Percentiles rank a stretch among this genome's conserved stretches.
These are phyloP conservation scores for Chionomys nivalis DNA, from an alignment of 2,113 vertebrate species.

Conservation along the genomic window DNA sequence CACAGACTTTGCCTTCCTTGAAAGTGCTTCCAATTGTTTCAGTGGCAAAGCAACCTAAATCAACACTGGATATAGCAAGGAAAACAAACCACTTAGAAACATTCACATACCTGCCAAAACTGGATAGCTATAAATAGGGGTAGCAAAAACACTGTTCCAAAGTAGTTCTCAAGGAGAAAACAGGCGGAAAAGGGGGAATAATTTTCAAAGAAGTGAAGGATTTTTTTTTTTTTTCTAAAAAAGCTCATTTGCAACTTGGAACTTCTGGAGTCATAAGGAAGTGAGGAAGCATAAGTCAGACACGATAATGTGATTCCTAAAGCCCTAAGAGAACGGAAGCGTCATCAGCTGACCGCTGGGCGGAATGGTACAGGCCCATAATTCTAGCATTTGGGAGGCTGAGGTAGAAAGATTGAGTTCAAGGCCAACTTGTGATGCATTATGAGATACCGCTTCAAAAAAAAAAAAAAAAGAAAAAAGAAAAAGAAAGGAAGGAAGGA, in stretches of 20 bases:
- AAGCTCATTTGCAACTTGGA: slow-evolving; percentile 61
- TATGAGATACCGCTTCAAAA: neutral
- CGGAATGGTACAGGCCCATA: neutral
- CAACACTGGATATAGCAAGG: slow-evolving; percentile 79
- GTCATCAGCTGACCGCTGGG: neutral
- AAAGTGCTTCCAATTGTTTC: slow-evolving; percentile 81
- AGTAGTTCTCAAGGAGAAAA: slow-evolving; percentile 78
- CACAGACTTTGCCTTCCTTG: slow-evolving; percentile 78
- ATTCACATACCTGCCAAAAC: slow-evolving; percentile 82
- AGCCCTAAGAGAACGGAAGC: neutral
- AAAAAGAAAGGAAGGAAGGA: fast-evolving
- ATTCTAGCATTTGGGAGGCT: neutral
- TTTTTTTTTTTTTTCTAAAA: slow-evolving; percentile 20
- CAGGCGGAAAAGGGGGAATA: slow-evolving; percentile 77
- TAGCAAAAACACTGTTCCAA: slow-evolving; percentile 70
- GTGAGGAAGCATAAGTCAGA: slow-evolving; percentile 37
- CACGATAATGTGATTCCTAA: neutral
- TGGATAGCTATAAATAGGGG: slow-evolving; percentile 80
- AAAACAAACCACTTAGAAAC: slow-evolving; percentile 82
- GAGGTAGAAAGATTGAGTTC: neutral
- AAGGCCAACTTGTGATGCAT: neutral
- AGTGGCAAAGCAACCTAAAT: slow-evolving; percentile 70
- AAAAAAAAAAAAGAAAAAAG: fast-evolving
- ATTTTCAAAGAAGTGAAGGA: slow-evolving; percentile 71
- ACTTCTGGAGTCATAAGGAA: slow-evolving; percentile 55